These are phyloP conservation scores for Neomicropteryx cornuta DNA, from an alignment of 1,140 invertebrate species.

Conservation along the genomic window DNA sequence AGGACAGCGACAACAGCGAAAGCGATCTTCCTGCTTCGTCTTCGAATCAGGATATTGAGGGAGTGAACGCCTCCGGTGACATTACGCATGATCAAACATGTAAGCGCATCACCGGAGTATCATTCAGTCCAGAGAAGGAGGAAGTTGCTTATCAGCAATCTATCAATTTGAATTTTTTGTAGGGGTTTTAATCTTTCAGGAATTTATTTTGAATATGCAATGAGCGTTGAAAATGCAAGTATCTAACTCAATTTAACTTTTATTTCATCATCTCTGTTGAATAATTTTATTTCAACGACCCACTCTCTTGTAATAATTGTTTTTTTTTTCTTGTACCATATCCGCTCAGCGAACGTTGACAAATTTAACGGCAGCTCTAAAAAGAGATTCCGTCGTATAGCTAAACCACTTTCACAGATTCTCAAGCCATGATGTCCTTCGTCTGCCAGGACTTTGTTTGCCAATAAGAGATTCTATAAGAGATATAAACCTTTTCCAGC, in stretches of 20 bases:
- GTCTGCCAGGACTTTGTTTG: too few species aligned
- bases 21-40: slow-evolving; percentile 10
- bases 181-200: slow-evolving; percentile 8
- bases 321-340: background rate
- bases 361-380: too few species aligned
- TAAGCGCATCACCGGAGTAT: slow-evolving; percentile 8
- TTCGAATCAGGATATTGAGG: slow-evolving; percentile 9
- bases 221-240: too few species aligned
- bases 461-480: too few species aligned
- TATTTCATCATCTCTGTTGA: slow-evolving; percentile 1
- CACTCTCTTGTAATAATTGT: background rate
- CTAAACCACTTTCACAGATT: background rate
- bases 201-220: slow-evolving; percentile 1
- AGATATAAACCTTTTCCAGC: too few species aligned
- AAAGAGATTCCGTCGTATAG: too few species aligned
- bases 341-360: too few species aligned
- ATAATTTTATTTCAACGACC: background rate
- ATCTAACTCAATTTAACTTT: too few species aligned
- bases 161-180: slow-evolving; percentile 38
- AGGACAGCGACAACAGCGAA: slow-evolving; percentile 15
- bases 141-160: slow-evolving; percentile 42
- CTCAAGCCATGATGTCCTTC: too few species aligned
- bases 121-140: slow-evolving; percentile 22
- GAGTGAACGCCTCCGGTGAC: background rate
- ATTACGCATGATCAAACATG: slow-evolving; percentile 1